Conservation (phyloP, 53 echinoderm and acorn worm genomes). For the Antedon mediterranea region DNA sequence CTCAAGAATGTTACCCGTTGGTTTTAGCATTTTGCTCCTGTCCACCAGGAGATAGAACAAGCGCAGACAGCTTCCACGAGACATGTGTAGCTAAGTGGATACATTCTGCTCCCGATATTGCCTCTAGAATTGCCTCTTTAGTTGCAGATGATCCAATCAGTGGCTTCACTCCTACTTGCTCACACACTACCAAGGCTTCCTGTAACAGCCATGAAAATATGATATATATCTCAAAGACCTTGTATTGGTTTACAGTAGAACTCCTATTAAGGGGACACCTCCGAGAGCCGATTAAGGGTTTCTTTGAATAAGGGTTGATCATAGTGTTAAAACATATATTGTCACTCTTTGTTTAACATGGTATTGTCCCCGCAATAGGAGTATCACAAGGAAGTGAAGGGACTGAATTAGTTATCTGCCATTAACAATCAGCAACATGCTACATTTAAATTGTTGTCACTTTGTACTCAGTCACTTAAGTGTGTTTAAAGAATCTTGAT, state of each 20-base stretch:
- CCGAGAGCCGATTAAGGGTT: no score
- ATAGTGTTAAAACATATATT: no score
- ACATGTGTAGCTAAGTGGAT: conserved; percentile 90
- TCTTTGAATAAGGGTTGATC: no score
- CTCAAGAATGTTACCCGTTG: neutral
- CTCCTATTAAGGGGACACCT: no score
- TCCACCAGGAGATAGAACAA: conserved; percentile 70
- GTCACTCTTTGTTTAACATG: no score
- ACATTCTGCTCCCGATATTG: conserved; percentile 76
- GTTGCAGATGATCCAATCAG: conserved; percentile 59
- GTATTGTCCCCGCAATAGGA: no score
- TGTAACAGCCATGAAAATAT: conserved; percentile 3
- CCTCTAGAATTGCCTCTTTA: conserved; percentile 66
- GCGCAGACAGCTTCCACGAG: conserved; percentile 93
- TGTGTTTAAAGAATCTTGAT: neutral
- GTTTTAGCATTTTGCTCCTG: neutral
- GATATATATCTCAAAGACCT: no score
- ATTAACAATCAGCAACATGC: neutral
- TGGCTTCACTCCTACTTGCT: conserved; percentile 74
- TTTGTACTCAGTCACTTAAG: neutral
- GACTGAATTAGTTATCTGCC: no score
- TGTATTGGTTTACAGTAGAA: no score
- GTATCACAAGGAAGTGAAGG: no score
- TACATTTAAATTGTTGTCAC: neutral
- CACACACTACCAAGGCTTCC: conserved; percentile 77